These are phyloP conservation scores for Centroberyx gerrardi DNA, from an alignment of 2,797 vertebrate species.

Conservation along the genomic window DNA sequence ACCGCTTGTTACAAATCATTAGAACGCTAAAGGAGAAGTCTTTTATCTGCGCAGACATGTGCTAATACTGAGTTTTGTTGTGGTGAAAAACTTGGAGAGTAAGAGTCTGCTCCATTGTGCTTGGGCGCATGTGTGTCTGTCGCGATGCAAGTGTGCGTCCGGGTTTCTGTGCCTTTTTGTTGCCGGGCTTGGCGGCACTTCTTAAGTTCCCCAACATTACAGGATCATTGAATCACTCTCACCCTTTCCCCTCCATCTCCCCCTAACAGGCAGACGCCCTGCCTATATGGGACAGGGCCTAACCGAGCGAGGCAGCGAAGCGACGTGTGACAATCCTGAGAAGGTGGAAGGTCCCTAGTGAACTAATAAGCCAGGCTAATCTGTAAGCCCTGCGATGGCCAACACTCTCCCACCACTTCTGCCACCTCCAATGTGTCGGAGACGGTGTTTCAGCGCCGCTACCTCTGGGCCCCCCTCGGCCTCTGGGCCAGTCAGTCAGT, in stretches of 20 bases:
- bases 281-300: conserved; percentile 47
- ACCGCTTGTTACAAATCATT: conserved; percentile 70
- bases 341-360: conserved; percentile 59
- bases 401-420: conserved; percentile 81
- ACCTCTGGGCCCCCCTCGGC: conserved; percentile 76
- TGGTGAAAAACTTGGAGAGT: conserved; percentile 59
- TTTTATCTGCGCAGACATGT: conserved; percentile 66
- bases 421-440: conserved; percentile 77
- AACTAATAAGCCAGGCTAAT: conserved; percentile 77
- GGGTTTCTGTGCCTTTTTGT: conserved; percentile 44
- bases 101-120: conserved; percentile 36
- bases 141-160: conserved; percentile 29
- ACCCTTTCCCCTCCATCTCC: conserved; percentile 60
- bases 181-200: conserved; percentile 44
- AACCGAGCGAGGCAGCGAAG: conserved; percentile 49
- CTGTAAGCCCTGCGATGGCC: conserved; percentile 76
- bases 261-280: conserved; percentile 58
- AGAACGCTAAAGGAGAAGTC: conserved; percentile 48
- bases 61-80: conserved; percentile 65
- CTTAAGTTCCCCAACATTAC: conserved; percentile 52
- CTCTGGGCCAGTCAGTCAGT: conserved; percentile 80
- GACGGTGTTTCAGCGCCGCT: conserved; percentile 74
- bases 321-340: conserved; percentile 68
- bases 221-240: conserved; percentile 66
- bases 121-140: conserved; percentile 30